Conservation (phyloP, 2,888 invertebrate genomes). For the Rotaria sp. region DNA sequence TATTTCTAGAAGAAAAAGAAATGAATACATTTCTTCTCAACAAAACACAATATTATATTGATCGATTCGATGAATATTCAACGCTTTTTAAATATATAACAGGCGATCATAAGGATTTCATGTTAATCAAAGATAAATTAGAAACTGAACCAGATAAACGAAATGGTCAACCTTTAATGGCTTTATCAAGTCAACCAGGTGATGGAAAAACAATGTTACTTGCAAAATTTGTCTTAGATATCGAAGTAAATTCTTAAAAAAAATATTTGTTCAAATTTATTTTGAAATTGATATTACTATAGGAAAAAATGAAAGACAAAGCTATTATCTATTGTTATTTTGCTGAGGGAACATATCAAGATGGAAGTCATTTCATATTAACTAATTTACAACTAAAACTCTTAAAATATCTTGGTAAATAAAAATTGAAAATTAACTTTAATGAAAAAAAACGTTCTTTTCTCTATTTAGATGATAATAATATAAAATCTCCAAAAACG, state of each 20-base stretch:
- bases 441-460: neutral
- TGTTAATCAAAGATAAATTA: neutral
- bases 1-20: slow-evolving; percentile 6
- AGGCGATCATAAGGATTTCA: neutral
- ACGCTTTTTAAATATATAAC: neutral
- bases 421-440: neutral
- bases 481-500: slow-evolving; percentile 3
- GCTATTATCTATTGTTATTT: slow-evolving; percentile 2
- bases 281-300: neutral
- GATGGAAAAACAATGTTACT: slow-evolving; percentile 31
- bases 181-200: neutral
- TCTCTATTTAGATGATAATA: neutral
- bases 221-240: slow-evolving; percentile 15
- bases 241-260: neutral
- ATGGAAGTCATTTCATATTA: slow-evolving; percentile 15
- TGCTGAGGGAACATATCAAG: neutral
- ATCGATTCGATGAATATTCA: neutral
- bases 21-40: slow-evolving; percentile 9
- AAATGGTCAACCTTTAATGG: slow-evolving; percentile 22
- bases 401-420: neutral
- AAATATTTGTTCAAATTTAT: neutral
- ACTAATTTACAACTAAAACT: neutral
- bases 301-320: slow-evolving; percentile 14
- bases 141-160: neutral
- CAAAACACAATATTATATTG: slow-evolving; percentile 23